Conservation (phyloP, 2,113 vertebrate species). For the Dasyprocta punctata region DNA sequence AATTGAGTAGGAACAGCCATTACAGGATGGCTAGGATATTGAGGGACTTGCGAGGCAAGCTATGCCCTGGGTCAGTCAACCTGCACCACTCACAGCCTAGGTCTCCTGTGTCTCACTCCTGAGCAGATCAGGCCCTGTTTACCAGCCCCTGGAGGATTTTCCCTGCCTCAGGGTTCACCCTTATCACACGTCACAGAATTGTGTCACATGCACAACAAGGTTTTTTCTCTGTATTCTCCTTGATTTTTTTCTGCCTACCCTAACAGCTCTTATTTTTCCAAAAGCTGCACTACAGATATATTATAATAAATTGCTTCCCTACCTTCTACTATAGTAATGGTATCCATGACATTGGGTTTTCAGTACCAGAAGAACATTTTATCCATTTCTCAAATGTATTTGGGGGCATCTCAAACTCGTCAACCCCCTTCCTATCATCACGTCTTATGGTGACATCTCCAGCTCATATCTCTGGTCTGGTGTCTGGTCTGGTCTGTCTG, state of each 20-base stretch:
- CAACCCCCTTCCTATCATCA: background rate
- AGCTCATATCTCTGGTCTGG: background rate
- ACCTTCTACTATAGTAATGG: background rate
- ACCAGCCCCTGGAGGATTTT: background rate
- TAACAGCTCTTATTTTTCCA: constrained; percentile 6
- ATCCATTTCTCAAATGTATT: background rate
- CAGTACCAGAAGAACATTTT: background rate
- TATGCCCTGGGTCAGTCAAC: background rate
- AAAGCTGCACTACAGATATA: background rate
- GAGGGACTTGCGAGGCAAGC: background rate
- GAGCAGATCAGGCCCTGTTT: background rate
- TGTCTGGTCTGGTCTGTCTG: background rate
- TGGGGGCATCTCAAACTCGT: background rate
- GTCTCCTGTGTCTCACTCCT: background rate
- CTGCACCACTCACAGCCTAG: background rate
- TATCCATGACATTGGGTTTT: background rate
- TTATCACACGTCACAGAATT: background rate
- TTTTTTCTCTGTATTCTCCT: background rate
- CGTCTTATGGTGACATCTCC: background rate
- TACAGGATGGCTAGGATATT: background rate
- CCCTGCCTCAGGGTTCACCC: background rate
- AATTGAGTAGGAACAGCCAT: background rate
- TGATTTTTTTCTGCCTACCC: background rate
- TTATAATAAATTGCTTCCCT: background rate
- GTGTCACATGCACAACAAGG: background rate